Conservation (phyloP, 2,888 invertebrate genomes). For the Drosophila eohydei region DNA sequence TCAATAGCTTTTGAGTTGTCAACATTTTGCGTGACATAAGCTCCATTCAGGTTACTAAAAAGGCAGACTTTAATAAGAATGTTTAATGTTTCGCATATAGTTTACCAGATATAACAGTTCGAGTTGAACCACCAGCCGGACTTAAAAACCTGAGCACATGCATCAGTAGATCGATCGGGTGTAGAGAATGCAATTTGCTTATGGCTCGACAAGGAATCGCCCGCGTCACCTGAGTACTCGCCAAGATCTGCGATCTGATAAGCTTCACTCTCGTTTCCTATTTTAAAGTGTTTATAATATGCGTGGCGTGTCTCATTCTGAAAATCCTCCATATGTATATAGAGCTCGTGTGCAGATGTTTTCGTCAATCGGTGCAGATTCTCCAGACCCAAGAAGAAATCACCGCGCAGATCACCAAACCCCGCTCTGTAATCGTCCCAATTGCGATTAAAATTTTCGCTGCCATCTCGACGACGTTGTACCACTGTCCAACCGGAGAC, state of each 20-base stretch:
- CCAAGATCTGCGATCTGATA: slow-evolving; percentile 88
- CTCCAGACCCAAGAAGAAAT: slow-evolving; percentile 90
- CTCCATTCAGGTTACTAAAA: slow-evolving; percentile 88
- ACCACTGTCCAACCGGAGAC: slow-evolving; percentile 84
- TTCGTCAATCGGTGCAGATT: slow-evolving; percentile 86
- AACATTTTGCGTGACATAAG: slow-evolving; percentile 85
- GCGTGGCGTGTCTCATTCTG: slow-evolving; percentile 86
- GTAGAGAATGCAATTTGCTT: slow-evolving; percentile 89
- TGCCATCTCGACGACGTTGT: slow-evolving; percentile 87
- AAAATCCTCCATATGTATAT: slow-evolving; percentile 88
- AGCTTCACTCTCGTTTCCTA: slow-evolving; percentile 88
- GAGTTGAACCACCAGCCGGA: slow-evolving; percentile 90
- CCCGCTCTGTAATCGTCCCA: slow-evolving; percentile 89
- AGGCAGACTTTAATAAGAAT: neutral
- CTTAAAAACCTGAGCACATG: slow-evolving; percentile 88
- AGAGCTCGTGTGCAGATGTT: slow-evolving; percentile 85
- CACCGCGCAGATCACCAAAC: slow-evolving; percentile 89
- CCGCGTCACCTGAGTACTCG: slow-evolving; percentile 87
- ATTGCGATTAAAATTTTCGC: slow-evolving; percentile 40
- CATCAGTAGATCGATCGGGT: slow-evolving; percentile 87
- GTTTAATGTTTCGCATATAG: neutral
- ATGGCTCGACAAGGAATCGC: slow-evolving; percentile 88
- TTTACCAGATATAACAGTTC: slow-evolving; percentile 88
- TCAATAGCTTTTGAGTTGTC: slow-evolving; percentile 81
- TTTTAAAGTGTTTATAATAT: slow-evolving; percentile 87